Evolutionary conservation across 2,888 invertebrate genomes (phyloP), one percentile per base, ranked within the genome.

Genomic region (Drosophila fungiperda): DNA sequence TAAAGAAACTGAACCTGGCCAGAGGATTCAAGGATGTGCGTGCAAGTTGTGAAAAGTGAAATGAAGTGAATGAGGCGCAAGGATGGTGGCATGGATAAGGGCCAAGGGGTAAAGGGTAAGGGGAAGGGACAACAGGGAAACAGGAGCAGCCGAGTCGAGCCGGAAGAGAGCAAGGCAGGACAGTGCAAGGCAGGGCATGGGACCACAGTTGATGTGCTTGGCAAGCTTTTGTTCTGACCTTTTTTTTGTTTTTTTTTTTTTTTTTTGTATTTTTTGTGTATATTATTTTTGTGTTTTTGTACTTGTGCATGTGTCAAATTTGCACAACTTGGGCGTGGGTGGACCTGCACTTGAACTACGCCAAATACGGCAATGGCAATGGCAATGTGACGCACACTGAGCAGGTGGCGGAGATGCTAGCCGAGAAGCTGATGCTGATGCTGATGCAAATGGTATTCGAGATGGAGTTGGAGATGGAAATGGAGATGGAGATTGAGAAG

Each of bases 301-400:
- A 90, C 91, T 91, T 91, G 83, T 91, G 89, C 92, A 92, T 91
- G 91, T 91, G 91, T 91, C 91, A 89, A 80, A 82, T 88, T 79
- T 63, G 67, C 63, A 59, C n/a, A 48, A 62, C 35, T 29, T 48
- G 59, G 52, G 55, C 17, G 45, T 45, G 45, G 35, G 53, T 38
- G 66, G 52, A 48, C 35, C 66, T 84, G 84, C 86, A 90, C 90
- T 90, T 84, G 89, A 90, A 90, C 89, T 90, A 90, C 84, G 68
- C 63, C 64, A 69, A 78, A 78, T 68, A 57, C 52, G 62, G 49
- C 45, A 45, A 45, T 45, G 29, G 29, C 26, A 26, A 57, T 48
- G 62, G 49, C 45, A 45, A 45, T 45, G 45, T 23, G 61, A 35
- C 20, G 49, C 35, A 49, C 58, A 20, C 50, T 26, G 53, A 63